Percentiles rank a stretch among this genome's conserved stretches.
Evolutionary conservation across 2,888 invertebrate genomes (phyloP).

Genomic region (Cosmia pyralina): DNA sequence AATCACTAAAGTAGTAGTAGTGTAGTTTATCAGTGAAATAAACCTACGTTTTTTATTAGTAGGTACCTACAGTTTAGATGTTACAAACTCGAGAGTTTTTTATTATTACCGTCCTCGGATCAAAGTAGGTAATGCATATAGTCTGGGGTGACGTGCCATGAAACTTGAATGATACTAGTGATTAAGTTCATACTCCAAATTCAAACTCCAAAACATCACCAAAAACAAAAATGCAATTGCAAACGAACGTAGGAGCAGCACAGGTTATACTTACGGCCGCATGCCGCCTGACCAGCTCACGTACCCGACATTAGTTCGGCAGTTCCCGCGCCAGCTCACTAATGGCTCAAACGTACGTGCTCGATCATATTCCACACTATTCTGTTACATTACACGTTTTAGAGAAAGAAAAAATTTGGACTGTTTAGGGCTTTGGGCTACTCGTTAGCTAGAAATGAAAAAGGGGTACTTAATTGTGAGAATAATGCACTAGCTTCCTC

Average conservation of each 20-base stretch:
- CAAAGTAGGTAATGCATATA: background rate
- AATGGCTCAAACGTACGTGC: constrained; percentile 78
- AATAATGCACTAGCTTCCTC: background rate
- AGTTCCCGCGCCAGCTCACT: constrained; percentile 73
- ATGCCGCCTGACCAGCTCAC: constrained; percentile 67
- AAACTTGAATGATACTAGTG: too few relatives aligned
- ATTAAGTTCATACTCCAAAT: background rate
- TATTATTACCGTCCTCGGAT: too few relatives aligned
- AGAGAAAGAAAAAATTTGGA: background rate
- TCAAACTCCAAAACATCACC: background rate
- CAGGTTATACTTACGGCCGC: constrained; percentile 39
- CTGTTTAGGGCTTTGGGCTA: background rate
- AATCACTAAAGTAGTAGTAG: too few relatives aligned
- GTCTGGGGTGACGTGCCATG: background rate
- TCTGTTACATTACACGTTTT: constrained; percentile 31
- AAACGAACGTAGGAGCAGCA: constrained; percentile 24
- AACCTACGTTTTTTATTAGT: background rate
- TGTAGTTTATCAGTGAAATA: too few relatives aligned
- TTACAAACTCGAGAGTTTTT: background rate
- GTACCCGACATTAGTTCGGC: constrained; percentile 76
- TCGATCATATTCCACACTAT: constrained; percentile 62
- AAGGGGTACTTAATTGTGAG: background rate
- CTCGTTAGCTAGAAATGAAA: too few relatives aligned
- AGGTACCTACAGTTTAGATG: background rate
- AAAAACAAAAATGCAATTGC: constrained; percentile 37